phyloP scores from a whole-genome alignment of 2,113 vertebrate genomes.

The Colaptes auratus region DNA sequence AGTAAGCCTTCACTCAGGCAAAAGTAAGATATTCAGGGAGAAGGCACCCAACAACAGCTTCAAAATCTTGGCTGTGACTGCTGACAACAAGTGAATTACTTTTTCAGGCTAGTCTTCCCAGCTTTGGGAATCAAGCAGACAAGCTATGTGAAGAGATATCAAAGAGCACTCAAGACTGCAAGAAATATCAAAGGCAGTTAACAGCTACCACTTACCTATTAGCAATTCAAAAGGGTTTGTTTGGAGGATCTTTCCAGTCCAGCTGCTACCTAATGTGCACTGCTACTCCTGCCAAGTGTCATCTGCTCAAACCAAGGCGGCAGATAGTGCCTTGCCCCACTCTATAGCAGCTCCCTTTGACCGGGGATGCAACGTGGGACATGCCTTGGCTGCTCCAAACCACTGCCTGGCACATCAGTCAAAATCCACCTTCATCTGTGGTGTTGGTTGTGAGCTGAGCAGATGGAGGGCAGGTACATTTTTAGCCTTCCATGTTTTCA shows the following conservation, averaged over 20 bases:
- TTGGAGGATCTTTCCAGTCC: neutral
- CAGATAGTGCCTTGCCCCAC: neutral
- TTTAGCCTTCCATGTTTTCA: neutral
- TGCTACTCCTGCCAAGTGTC: neutral
- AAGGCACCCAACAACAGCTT: neutral
- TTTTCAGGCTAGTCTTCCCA: neutral
- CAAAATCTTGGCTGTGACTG: neutral
- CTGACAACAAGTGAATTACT: neutral
- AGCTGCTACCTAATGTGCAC: neutral
- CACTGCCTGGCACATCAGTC: neutral
- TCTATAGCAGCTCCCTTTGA: neutral
- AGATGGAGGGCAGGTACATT: neutral
- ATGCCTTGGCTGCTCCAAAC: neutral
- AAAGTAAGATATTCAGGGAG: neutral
- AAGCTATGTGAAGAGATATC: neutral
- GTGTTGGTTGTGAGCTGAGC: neutral
- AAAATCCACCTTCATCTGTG: neutral
- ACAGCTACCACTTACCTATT: neutral
- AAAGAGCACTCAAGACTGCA: neutral
- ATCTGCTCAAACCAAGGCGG: neutral
- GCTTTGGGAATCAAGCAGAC: neutral
- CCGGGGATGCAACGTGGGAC: neutral
- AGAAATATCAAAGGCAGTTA: slow-evolving; percentile 3
- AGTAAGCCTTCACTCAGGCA: neutral
- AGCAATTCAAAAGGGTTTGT: slow-evolving; percentile 16